These are phyloP conservation scores for Habropoda laboriosa DNA, from an alignment of 1,140 invertebrate genomes.

Conservation along the genomic window DNA sequence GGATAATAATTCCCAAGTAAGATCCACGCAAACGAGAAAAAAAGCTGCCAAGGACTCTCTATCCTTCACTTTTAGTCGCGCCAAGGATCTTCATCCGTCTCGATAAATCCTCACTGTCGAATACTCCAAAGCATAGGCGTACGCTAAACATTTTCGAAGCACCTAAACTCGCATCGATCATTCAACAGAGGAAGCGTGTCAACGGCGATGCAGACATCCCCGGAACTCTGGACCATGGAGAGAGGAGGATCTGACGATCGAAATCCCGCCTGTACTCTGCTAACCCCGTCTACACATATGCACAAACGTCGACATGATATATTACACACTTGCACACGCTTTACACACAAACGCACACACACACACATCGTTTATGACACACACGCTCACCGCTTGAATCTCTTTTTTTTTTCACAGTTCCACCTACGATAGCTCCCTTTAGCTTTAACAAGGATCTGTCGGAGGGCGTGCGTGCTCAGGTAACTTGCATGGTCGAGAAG, in stretches of 20 bases:
- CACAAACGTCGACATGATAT: no score
- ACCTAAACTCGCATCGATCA: conserved; percentile 11
- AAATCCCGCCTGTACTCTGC: no score
- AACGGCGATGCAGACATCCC: neutral
- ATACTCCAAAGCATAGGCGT: neutral
- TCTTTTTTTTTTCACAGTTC: conserved; percentile 85
- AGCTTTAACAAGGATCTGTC: conserved; percentile 84
- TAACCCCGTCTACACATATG: no score
- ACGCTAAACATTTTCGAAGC: conserved; percentile 8
- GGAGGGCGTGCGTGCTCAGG: conserved; percentile 95
- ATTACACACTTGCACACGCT: no score
- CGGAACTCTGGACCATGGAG: neutral
- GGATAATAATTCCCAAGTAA: no score
- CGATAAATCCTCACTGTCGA: conserved; percentile 2
- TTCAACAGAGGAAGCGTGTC: neutral
- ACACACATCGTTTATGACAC: conserved; percentile 23
- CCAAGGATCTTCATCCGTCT: neutral
- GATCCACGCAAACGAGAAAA: neutral
- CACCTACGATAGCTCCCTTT: conserved; percentile 92
- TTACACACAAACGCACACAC: conserved; percentile 40
- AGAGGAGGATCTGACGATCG: neutral
- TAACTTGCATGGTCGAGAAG: conserved; percentile 96
- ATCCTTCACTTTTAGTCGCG: no score
- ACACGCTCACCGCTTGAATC: conserved; percentile 44
- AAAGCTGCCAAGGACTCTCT: neutral